Evolutionary conservation across 2,888 invertebrate species (phyloP).

Genomic region (Invenusta paracnida): DNA sequence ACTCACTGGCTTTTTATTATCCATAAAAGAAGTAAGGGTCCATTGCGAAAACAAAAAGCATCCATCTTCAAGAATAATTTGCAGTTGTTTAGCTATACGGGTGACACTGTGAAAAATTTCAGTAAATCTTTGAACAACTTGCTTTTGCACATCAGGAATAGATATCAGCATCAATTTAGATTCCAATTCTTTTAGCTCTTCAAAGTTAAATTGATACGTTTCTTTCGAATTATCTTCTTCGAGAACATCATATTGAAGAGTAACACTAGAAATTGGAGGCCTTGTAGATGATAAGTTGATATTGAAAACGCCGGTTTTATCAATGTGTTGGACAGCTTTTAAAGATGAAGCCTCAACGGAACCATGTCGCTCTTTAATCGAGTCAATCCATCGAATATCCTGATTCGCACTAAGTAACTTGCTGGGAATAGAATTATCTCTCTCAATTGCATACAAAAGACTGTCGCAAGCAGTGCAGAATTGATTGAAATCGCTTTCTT

Average conservation of each 20-base stretch:
- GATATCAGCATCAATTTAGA: constrained; percentile 56
- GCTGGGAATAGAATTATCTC: constrained; percentile 50
- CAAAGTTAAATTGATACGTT: too few relatives aligned
- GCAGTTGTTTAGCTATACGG: neutral
- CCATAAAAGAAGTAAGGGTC: neutral
- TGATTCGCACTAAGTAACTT: constrained; percentile 52
- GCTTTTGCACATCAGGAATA: constrained; percentile 45
- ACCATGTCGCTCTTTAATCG: constrained; percentile 52
- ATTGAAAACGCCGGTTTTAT: constrained; percentile 50
- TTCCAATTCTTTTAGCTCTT: constrained; percentile 54
- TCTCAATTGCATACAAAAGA: constrained; percentile 51
- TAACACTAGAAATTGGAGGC: neutral
- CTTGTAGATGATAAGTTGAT: neutral
- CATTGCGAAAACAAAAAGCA: neutral
- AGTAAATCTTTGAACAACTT: neutral
- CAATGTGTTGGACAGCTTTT: constrained; percentile 51
- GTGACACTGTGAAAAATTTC: neutral
- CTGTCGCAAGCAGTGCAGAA: constrained; percentile 50
- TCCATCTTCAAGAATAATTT: neutral
- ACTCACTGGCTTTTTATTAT: neutral
- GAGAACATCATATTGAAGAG: neutral
- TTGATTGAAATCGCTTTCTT: constrained; percentile 47
- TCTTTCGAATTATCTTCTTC: too few relatives aligned
- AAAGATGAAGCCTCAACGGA: constrained; percentile 54
- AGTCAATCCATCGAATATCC: constrained; percentile 52